These are phyloP conservation scores for Subanguina moxae DNA, from an alignment of 1,140 invertebrate species.

Conservation along the genomic window DNA sequence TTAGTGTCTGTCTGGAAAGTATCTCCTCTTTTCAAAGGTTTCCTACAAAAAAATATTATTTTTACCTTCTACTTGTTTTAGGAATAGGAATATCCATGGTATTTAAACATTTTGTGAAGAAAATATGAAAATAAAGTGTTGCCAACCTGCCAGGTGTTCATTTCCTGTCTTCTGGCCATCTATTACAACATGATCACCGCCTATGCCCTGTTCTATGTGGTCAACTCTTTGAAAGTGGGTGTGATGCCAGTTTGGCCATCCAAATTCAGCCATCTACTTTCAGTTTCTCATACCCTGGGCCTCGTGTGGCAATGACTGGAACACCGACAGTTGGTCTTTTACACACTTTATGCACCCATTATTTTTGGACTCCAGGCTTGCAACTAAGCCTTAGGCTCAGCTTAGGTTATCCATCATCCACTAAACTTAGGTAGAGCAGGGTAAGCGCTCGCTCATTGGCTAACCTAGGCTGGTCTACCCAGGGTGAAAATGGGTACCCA, in stretches of 20 bases:
- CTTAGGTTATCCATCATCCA: too few relatives aligned
- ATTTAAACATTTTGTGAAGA: neutral
- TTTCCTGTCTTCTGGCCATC: slow-evolving; percentile 47
- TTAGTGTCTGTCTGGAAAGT: slow-evolving; percentile 60
- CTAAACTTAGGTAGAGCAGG: too few relatives aligned
- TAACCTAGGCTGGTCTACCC: too few relatives aligned
- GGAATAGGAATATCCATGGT: slow-evolving; percentile 55
- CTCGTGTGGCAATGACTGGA: slow-evolving; percentile 60
- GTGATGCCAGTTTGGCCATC: too few relatives aligned
- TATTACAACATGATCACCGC: slow-evolving; percentile 54
- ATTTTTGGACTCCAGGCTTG: too few relatives aligned
- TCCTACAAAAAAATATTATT: neutral
- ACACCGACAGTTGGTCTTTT: slow-evolving; percentile 46
- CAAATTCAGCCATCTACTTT: too few relatives aligned
- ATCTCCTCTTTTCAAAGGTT: slow-evolving; percentile 64
- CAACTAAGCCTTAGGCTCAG: too few relatives aligned
- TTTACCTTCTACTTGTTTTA: slow-evolving; percentile 5
- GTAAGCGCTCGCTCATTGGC: too few relatives aligned
- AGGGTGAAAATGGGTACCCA: too few relatives aligned
- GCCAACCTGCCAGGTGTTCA: slow-evolving; percentile 19
- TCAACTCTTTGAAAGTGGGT: slow-evolving; percentile 59
- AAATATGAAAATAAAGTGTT: neutral
- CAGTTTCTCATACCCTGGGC: slow-evolving; percentile 61
- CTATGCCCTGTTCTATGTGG: slow-evolving; percentile 55
- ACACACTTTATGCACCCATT: too few relatives aligned